Evolutionary conservation across 2,888 invertebrate genomes (phyloP).

Genomic region (Matsumyia berberina): DNA sequence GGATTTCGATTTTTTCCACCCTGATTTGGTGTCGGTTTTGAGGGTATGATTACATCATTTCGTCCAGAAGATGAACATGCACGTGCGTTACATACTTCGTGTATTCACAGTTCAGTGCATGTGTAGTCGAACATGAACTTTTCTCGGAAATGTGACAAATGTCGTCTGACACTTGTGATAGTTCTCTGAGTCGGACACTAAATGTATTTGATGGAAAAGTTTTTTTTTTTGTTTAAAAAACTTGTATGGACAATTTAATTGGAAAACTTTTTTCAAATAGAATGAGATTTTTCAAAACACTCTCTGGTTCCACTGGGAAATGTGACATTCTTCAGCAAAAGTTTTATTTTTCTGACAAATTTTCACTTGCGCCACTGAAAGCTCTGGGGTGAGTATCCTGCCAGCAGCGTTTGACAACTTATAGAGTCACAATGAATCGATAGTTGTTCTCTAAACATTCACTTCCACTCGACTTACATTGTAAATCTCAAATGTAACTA

Average conservation of each 20-base stretch:
- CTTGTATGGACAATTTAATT: slow-evolving; percentile 3
- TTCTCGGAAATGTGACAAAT: slow-evolving; percentile 46
- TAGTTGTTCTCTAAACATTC: too few relatives aligned
- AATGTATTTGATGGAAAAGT: background rate
- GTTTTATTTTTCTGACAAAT: background rate
- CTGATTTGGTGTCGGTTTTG: slow-evolving; percentile 15
- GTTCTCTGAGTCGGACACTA: background rate
- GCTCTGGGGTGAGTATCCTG: too few relatives aligned
- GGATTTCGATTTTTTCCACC: slow-evolving; percentile 10
- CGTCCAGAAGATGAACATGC: background rate
- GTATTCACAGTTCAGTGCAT: background rate
- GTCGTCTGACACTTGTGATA: slow-evolving; percentile 28
- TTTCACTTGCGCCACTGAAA: background rate
- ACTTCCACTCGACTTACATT: too few relatives aligned
- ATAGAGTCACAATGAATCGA: too few relatives aligned
- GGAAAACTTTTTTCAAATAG: slow-evolving; percentile 18
- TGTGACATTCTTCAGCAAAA: background rate
- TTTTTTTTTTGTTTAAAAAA: background rate
- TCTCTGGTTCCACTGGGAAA: background rate
- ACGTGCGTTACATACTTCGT: background rate
- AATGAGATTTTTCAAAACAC: slow-evolving; percentile 1
- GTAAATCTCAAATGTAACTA: background rate
- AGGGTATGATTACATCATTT: slow-evolving; percentile 35
- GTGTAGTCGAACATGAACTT: background rate
- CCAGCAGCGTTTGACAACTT: too few relatives aligned